Evolutionary conservation across 1,140 invertebrate species (phyloP).

Genomic region (Trissolcus basalis): DNA sequence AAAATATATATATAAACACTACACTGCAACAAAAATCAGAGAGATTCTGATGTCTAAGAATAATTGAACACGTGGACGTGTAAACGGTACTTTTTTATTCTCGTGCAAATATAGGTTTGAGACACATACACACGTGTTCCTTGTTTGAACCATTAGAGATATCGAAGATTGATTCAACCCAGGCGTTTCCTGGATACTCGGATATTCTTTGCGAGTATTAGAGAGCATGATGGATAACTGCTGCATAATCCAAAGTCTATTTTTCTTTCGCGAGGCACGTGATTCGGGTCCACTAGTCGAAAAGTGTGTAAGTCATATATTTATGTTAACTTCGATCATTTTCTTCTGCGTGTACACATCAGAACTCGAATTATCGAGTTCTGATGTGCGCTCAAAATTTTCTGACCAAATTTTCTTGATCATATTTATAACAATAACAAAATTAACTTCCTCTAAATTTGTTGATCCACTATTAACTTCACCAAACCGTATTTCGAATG

Average conservation of each 20-base stretch:
- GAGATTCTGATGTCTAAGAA: too few relatives aligned
- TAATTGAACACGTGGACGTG: not conserved
- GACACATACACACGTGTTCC: slow-evolving; percentile 26
- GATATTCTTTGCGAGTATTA: slow-evolving; percentile 36
- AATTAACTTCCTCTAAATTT: too few relatives aligned
- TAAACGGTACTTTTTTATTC: not conserved
- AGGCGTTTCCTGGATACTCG: slow-evolving; percentile 3
- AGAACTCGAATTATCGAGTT: too few relatives aligned
- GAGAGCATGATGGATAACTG: slow-evolving; percentile 37
- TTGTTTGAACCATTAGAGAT: slow-evolving; percentile 16
- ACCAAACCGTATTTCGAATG: too few relatives aligned
- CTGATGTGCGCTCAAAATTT: too few relatives aligned
- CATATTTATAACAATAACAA: too few relatives aligned
- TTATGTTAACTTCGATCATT: slow-evolving; percentile 44
- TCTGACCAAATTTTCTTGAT: too few relatives aligned
- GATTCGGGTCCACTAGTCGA: slow-evolving; percentile 40
- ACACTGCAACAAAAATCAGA: too few relatives aligned
- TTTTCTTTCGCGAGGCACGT: slow-evolving; percentile 47
- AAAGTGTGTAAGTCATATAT: slow-evolving; percentile 40
- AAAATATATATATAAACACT: too few relatives aligned
- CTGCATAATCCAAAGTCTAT: slow-evolving; percentile 53
- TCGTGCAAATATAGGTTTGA: slow-evolving; percentile 4
- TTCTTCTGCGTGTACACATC: too few relatives aligned
- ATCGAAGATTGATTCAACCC: slow-evolving; percentile 38
- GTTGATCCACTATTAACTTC: too few relatives aligned